Conservation (phyloP, 2,888 invertebrate genomes). For the Argyra leucocephala region DNA sequence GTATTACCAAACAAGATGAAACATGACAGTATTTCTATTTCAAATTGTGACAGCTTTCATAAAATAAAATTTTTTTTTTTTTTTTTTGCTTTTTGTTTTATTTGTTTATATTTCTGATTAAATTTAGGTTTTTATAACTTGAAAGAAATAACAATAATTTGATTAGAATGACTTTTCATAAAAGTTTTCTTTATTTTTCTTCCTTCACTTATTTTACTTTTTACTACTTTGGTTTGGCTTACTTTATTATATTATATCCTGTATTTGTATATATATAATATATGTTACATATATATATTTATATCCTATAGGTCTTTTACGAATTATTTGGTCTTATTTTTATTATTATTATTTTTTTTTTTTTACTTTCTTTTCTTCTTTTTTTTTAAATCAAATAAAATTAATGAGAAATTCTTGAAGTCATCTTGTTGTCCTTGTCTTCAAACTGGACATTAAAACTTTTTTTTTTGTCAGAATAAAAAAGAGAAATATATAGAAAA, state of each 20-base stretch:
- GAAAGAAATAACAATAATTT: conserved; percentile 1
- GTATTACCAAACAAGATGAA: not conserved
- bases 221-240: not conserved
- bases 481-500: too few species aligned
- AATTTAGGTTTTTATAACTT: not conserved
- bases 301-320: not conserved
- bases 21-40: not conserved
- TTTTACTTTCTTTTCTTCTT: not conserved
- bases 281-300: not conserved
- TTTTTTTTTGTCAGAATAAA: too few species aligned
- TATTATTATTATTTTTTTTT: too few species aligned
- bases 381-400: conserved; percentile 1
- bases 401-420: conserved; percentile 2
- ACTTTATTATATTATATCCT: not conserved
- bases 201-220: not conserved
- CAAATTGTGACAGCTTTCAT: not conserved
- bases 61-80: not conserved
- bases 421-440: not conserved
- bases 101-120: not conserved
- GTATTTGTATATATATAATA: not conserved
- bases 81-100: not conserved
- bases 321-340: too few species aligned
- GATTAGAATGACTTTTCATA: conserved; percentile 4
- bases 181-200: not conserved
- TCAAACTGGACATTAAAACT: not conserved